Evolutionary conservation across 2,797 vertebrate species (phyloP), one percentile per base, ranked within the genome.

Genomic region (Phyllotis vaccarum): DNA sequence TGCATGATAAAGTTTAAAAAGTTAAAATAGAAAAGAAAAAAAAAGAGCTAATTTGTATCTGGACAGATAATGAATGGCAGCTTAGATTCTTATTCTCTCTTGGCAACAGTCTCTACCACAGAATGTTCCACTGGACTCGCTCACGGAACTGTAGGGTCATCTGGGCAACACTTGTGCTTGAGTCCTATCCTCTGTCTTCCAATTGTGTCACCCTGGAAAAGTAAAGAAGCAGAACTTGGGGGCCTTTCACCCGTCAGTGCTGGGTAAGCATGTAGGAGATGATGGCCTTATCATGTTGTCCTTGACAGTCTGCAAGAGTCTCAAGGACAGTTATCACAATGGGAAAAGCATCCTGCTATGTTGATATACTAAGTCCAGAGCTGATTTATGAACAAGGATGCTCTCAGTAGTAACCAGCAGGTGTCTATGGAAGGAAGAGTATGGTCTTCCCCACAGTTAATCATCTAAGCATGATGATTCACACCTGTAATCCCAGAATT

Each of bases 71-170:
- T 43, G 56, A 64, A 43, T 19, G 76, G 21, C 34, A 82, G 92
- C 94, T 91, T 56, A 62, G 58, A 70, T 93, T 95, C 93, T 78
- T 0, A 85, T 70, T 91, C 70, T 89, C 78, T 95, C 95, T 82
- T 96, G 94, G 95, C 90, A 90, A 93, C 95, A 58, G 66, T 90
- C 76, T 86, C 90, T 56, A 40, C 43, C 80, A 40, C 80, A 90
- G 92, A 93, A 91, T 40, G 92, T 86, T 95, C n/a, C 52, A 27
- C 56, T 60, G 34, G 58, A 27, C 70, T 94, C 89, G 72, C 75
- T 83, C 40, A 0, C 62, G 88, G 93, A 91, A 79, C 81, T 56
- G 0, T 4, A 3, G 31, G 86, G 34, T 34, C 31, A 24, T 3
- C 22, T 24, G 70, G 86, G 52, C 31, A 68, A 5, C 72, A 24